Evolutionary conservation across 2,888 invertebrate species (phyloP), one percentile per base, ranked within the genome.

Genomic region (Rotaria macrura): DNA sequence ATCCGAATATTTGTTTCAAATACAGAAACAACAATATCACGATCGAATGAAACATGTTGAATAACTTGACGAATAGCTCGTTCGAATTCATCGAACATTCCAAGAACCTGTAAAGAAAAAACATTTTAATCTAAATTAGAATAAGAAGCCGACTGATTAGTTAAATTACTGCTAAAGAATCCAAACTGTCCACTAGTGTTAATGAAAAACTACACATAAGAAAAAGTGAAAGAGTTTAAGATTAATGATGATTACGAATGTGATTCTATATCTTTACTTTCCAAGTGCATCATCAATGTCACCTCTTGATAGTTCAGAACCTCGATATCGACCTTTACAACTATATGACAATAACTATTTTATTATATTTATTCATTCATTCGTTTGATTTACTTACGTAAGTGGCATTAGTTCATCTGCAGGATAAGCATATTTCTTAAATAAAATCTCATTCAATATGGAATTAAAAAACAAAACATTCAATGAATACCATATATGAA

Each of bases 361-460:
- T 0, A 43, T 25, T 2, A 25, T 43, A 5, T 79, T 4, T 38
- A 29, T 29, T 29, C 7, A 10, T 40, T 7, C 14, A 72, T 72
- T 10, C 1, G 23, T 12, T 34, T 25, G 7, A n/a, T 79, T 40
- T 25, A n/a, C 10, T 43, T 79, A 79, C 79, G 43, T 85, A 57
- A 98, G 92, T 1, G 98, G 98, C 97, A 97, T 97, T 88, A 98
- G 92, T 91, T 99, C 98, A 92, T 98, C 98, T 34, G 97, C 97
- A 85, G 98, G 98, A 92, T 95, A 99, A 25, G 98, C 98, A 92
- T 97, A 94, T 89, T 95, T 92, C 93, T 92, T 87, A 87, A 43
- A 34, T 25, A 55, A 54, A 25, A 85, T 29, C 5, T 84, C 12
- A 40, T 10, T 10, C 17, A n/a, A 79, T 4, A 6, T 43, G 1